Percentiles rank a stretch among this genome's conserved stretches.
phyloP scores from a whole-genome alignment of 2,888 invertebrate species.

The Cosmia trapezina region DNA sequence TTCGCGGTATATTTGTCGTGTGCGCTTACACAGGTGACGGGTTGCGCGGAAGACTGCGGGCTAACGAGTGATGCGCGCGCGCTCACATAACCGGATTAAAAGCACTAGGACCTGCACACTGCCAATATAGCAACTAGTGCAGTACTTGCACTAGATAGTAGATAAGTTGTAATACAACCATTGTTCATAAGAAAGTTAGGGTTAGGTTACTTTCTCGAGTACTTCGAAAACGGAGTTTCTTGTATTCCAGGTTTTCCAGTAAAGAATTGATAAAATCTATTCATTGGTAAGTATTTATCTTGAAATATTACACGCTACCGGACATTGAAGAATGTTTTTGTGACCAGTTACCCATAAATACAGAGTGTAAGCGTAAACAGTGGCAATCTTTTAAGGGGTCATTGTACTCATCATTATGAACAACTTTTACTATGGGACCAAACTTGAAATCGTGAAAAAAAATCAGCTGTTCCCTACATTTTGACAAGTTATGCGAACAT shows the following conservation, averaged over 20 bases:
- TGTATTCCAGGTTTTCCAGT: constrained; percentile 12
- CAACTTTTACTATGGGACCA: too few species aligned
- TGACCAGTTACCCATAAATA: not conserved
- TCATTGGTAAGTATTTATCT: not conserved
- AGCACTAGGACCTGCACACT: constrained; percentile 74
- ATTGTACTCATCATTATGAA: too few species aligned
- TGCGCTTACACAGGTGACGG: constrained; percentile 65
- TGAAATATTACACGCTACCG: not conserved
- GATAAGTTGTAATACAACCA: constrained; percentile 40
- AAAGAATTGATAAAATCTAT: constrained; percentile 7
- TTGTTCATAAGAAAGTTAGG: constrained; percentile 54
- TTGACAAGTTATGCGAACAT: too few species aligned
- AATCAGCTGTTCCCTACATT: too few species aligned
- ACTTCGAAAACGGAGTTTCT: constrained; percentile 29
- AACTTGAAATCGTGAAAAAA: too few species aligned
- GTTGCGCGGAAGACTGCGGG: constrained; percentile 78
- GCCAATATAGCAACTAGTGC: constrained; percentile 65
- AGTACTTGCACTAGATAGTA: constrained; percentile 53
- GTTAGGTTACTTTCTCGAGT: constrained; percentile 50
- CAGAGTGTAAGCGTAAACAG: too few species aligned
- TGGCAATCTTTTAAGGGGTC: too few species aligned
- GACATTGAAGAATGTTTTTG: constrained; percentile 10
- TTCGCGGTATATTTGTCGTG: constrained; percentile 62
- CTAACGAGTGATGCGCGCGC: constrained; percentile 83
- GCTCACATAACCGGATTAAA: constrained; percentile 83